These are phyloP conservation scores for Mystacides longicornis DNA, from an alignment of 2,888 invertebrate species.

Conservation along the genomic window DNA sequence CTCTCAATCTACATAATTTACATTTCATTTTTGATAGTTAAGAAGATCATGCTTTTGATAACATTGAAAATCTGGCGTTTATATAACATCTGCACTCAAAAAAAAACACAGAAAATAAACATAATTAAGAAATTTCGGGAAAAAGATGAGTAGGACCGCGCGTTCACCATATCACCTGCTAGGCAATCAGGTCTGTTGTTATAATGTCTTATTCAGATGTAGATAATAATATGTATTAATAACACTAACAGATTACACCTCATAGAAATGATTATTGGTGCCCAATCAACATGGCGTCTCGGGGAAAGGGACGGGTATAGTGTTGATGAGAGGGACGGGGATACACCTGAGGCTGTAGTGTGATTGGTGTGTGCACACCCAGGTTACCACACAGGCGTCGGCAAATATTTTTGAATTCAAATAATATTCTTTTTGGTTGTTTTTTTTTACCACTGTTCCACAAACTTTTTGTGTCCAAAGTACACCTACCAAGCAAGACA, in stretches of 20 bases:
- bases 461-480: too few relatives aligned
- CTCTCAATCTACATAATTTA: too few relatives aligned
- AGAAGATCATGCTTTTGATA: too few relatives aligned
- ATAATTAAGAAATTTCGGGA: too few relatives aligned
- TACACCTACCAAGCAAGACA: too few relatives aligned
- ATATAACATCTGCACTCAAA: too few relatives aligned
- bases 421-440: too few relatives aligned
- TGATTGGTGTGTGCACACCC: constrained; percentile 3
- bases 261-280: not conserved
- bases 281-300: not conserved
- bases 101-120: too few relatives aligned
- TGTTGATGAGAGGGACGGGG: not conserved
- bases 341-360: constrained; percentile 10
- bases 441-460: too few relatives aligned
- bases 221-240: not conserved
- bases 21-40: too few relatives aligned
- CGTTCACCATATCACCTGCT: not conserved
- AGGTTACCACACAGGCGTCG: constrained; percentile 12
- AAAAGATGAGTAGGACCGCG: too few relatives aligned
- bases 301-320: not conserved
- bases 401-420: not conserved
- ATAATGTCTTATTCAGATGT: not conserved
- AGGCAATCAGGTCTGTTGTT: not conserved
- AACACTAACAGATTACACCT: not conserved
- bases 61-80: too few relatives aligned